Conservation (phyloP, 2,113 vertebrate species). For the Poicephalus gulielmi region DNA sequence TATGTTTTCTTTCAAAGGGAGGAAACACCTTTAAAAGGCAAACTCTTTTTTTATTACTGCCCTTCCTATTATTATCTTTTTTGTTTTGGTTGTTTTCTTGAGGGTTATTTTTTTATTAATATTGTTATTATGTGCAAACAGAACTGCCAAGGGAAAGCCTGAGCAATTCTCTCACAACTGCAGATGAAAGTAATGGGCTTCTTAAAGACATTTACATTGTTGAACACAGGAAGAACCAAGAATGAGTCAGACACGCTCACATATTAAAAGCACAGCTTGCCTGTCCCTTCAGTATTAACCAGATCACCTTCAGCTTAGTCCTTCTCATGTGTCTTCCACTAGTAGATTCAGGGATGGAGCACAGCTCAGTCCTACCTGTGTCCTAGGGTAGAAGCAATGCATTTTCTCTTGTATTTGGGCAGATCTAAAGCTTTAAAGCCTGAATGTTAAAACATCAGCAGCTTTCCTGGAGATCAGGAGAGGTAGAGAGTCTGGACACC, state of each 20-base stretch:
- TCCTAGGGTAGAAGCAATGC: background rate
- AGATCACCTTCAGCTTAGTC: background rate
- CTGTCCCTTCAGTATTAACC: background rate
- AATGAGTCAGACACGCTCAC: background rate
- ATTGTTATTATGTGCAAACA: slow-evolving; percentile 37
- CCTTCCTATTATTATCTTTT: background rate
- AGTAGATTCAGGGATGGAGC: background rate
- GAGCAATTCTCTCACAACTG: slow-evolving; percentile 48
- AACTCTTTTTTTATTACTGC: background rate
- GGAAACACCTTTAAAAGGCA: background rate
- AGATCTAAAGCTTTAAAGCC: background rate
- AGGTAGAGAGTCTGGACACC: background rate
- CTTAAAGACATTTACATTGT: slow-evolving; percentile 63
- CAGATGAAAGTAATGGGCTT: slow-evolving; percentile 59
- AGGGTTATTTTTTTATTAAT: background rate
- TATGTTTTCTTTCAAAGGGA: background rate
- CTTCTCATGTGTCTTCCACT: background rate
- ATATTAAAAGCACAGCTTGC: background rate
- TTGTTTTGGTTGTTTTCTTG: background rate
- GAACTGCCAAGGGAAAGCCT: background rate
- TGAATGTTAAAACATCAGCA: background rate
- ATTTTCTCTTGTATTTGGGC: background rate
- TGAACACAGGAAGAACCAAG: slow-evolving; percentile 16
- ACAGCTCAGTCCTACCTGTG: background rate
- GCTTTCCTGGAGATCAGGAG: background rate